Percentiles rank a stretch among this genome's conserved stretches.
phyloP scores from a whole-genome alignment of 2,888 invertebrate genomes.

The Drosophila paucipuncta region DNA sequence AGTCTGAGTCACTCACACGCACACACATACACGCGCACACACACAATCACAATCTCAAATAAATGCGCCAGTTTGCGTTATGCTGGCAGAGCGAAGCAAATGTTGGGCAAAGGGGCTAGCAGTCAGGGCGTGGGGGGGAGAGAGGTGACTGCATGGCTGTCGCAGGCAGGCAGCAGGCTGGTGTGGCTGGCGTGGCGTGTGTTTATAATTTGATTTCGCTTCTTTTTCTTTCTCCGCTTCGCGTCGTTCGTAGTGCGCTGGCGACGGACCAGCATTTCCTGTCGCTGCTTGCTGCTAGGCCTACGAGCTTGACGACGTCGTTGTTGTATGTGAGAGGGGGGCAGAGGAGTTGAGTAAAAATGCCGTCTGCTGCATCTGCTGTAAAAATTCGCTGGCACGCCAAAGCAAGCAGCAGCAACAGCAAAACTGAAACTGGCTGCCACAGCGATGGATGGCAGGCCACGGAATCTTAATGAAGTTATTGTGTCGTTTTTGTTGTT shows the following conservation, averaged over 20 bases:
- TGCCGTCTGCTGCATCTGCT: slow-evolving; percentile 52
- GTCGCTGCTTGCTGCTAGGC: slow-evolving; percentile 63
- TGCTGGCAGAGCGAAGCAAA: slow-evolving; percentile 16
- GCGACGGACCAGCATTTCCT: slow-evolving; percentile 72
- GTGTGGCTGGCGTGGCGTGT: slow-evolving; percentile 65
- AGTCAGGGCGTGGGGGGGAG: neutral
- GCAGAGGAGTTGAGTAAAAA: slow-evolving; percentile 2
- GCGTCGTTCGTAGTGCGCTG: slow-evolving; percentile 36
- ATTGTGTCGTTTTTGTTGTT: slow-evolving; percentile 60
- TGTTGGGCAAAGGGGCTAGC: neutral
- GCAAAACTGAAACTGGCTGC: slow-evolving; percentile 39
- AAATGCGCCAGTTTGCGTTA: slow-evolving; percentile 46
- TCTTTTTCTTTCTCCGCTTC: slow-evolving; percentile 69
- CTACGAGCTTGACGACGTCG: slow-evolving; percentile 43
- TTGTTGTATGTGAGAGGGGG: neutral
- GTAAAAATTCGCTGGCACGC: slow-evolving; percentile 58
- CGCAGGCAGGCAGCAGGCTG: slow-evolving; percentile 18
- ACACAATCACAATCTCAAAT: slow-evolving; percentile 20
- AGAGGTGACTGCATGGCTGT: slow-evolving; percentile 43
- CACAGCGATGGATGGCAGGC: slow-evolving; percentile 48
- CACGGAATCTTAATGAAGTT: slow-evolving; percentile 78
- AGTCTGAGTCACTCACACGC: slow-evolving; percentile 69
- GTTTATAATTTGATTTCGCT: slow-evolving; percentile 79
- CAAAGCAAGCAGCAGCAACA: slow-evolving; percentile 33
- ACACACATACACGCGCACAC: slow-evolving; percentile 39